These are phyloP conservation scores for Ladona fulva DNA, from an alignment of 1,140 invertebrate species.

Conservation along the genomic window DNA sequence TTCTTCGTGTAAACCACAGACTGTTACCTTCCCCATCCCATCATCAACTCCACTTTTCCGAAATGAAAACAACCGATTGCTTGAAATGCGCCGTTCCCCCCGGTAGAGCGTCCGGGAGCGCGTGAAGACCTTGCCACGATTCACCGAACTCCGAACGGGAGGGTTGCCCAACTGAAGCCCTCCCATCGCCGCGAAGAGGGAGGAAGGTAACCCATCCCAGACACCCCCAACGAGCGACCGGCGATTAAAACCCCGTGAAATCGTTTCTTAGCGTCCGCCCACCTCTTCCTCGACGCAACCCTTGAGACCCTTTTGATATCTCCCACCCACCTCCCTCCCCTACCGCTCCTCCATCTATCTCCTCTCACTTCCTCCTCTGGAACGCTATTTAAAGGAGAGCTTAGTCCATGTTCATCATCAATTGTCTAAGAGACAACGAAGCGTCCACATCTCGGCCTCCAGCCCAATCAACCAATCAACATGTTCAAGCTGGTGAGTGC, in stretches of 20 bases:
- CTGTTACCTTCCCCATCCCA: no score
- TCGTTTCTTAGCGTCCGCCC: not conserved
- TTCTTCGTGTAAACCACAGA: no score
- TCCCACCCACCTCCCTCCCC: not conserved
- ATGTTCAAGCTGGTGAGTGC: slow-evolving; percentile 7
- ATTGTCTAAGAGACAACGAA: not conserved
- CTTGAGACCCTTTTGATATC: not conserved
- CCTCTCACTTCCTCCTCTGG: not conserved
- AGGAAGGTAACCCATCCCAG: not conserved
- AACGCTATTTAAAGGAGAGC: not conserved
- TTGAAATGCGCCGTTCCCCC: no score
- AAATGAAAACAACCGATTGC: no score
- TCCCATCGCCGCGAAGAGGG: not conserved
- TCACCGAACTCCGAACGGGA: no score
- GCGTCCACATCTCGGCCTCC: not conserved
- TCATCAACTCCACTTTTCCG: no score
- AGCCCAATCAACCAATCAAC: not conserved
- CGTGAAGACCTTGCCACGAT: no score
- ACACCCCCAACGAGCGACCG: no score
- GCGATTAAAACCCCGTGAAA: no score
- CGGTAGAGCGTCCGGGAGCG: no score
- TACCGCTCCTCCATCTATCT: not conserved
- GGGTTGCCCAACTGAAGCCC: no score
- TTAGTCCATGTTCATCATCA: not conserved
- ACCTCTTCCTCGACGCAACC: not conserved